Conservation (phyloP, 92 coral and sea anemone genomes). For the Epizoanthus fatuus region DNA sequence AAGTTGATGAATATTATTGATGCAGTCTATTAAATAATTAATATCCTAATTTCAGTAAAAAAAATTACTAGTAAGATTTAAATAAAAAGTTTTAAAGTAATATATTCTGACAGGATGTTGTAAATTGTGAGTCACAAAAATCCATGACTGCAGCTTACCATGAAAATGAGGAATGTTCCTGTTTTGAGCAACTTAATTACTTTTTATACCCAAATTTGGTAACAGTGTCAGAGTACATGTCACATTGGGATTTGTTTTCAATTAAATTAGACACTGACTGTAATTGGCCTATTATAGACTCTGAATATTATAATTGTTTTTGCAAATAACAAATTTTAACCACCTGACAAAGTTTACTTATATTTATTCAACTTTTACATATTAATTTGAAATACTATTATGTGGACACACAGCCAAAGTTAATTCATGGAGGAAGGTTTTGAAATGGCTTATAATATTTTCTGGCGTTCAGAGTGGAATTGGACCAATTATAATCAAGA, state of each 20-base stretch:
- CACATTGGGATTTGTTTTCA: not conserved
- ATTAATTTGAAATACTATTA: not conserved
- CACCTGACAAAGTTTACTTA: not conserved
- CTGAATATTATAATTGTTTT: not conserved
- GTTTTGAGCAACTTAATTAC: not conserved
- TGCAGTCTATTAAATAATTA: too few relatives aligned
- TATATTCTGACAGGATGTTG: too few relatives aligned
- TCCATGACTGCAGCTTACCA: not conserved
- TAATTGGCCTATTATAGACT: not conserved
- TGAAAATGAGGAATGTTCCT: not conserved
- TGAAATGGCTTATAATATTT: not conserved
- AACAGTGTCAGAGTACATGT: not conserved
- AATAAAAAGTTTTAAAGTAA: too few relatives aligned
- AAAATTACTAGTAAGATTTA: too few relatives aligned
- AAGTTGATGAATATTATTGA: too few relatives aligned
- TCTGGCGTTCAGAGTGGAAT: slow-evolving; percentile 25
- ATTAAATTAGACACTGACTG: not conserved
- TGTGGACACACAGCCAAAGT: not conserved
- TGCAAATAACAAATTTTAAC: not conserved
- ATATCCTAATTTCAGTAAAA: too few relatives aligned
- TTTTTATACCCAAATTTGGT: slow-evolving; percentile 8
- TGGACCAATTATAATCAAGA: not conserved
- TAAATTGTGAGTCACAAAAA: not conserved
- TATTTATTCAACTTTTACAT: not conserved
- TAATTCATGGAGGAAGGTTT: not conserved